Base-by-base conservation (phyloP, 2,888 invertebrate genomes). In the Dermolepida albohirtum region DNA sequence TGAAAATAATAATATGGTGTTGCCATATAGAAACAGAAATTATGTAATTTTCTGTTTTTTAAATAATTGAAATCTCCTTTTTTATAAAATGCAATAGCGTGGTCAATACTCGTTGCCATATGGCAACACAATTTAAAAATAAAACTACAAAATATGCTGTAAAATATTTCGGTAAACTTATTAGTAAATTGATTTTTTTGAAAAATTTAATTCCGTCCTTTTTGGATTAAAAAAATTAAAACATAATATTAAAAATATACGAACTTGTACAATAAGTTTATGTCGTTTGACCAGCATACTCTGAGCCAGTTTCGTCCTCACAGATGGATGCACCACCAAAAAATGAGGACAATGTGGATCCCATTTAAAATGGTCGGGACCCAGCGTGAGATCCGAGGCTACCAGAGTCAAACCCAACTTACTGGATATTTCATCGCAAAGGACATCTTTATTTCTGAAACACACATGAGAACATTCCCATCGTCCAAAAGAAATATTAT, bases 261-360 rank as follows among this genome's bases (percentile, higher is more conserved):
- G 67, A 77, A 88, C 89, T 84, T 90, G 85, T 75, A 89, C 86
- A 5, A 90, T 82, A 29, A 90, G 84, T 67, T 82, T 81, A 71
- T 87, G 82, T n/a, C 84, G 82, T 40, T 83, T 83, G 34, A 89
- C 87, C 11, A 89, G 80, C n/a, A 78, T 73, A 11, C 88, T 88
- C 72, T 86, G 84, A 0, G 89, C 87, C 14, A 90, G 80, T 66
- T 82, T 81, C 49, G 86, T 83, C 51, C 89, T 83, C 70, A 87
- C 83, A 4, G 81, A 82, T 17, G 88, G 86, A 75, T 89, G 87
- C 51, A 88, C 85, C 4, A 85, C 82, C 49, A 87, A 75, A 67
- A 87, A 86, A 44, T 86, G 78, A 0, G 87, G 87, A 71, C 87
- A 87, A 8, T 86, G 79, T 7, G 76, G 73, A 70, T 84, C 83